Evolutionary conservation across 2,888 invertebrate species (phyloP).

Genomic region (Cinara cedri): DNA sequence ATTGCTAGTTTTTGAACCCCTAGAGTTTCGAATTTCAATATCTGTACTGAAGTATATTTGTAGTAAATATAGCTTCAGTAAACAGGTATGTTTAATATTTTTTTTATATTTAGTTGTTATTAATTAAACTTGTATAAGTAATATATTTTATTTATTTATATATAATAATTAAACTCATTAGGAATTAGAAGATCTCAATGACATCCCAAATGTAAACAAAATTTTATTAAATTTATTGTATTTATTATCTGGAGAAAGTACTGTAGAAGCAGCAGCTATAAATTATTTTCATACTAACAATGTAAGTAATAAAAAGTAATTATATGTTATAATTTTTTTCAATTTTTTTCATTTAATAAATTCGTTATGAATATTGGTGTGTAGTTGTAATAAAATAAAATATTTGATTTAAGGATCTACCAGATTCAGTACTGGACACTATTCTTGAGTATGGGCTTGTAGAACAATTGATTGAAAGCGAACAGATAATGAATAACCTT

Average conservation of each 20-base stretch:
- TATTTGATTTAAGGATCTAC: conserved; percentile 27
- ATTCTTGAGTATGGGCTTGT: conserved; percentile 51
- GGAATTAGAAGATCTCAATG: conserved; percentile 45
- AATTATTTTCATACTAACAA: conserved; percentile 35
- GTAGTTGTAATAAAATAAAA: neutral
- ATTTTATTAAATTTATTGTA: conserved; percentile 40
- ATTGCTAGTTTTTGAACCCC: conserved; percentile 24
- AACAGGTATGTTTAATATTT: conserved; percentile 9
- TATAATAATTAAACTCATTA: no score
- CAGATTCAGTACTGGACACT: conserved; percentile 49
- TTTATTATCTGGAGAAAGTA: conserved; percentile 47
- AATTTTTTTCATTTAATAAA: neutral
- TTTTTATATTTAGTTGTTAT: neutral
- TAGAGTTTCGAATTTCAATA: conserved; percentile 35
- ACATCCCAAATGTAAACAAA: conserved; percentile 4
- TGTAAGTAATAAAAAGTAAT: conserved; percentile 7
- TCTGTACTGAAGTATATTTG: conserved; percentile 35
- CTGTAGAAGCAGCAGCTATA: conserved; percentile 36
- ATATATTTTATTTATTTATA: neutral
- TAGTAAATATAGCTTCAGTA: conserved; percentile 44
- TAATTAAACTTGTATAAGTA: neutral
- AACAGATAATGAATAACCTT: conserved; percentile 38
- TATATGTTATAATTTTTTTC: neutral
- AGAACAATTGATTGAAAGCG: conserved; percentile 39
- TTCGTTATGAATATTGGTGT: neutral